Evolutionary conservation across 2,888 invertebrate genomes (phyloP).

Genomic region (Sinohyriopsis cumingii): DNA sequence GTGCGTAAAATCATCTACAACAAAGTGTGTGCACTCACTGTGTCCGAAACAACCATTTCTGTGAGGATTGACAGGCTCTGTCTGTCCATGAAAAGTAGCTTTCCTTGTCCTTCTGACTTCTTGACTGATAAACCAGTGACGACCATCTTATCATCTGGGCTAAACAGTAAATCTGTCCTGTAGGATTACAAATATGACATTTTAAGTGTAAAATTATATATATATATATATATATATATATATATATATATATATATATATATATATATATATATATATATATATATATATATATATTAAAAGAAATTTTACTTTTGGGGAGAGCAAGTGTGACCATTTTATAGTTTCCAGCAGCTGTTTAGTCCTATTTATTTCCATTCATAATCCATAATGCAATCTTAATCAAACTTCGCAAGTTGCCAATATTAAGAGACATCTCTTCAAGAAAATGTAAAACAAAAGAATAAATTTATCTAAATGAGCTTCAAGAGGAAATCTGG

Average conservation of each 20-base stretch:
- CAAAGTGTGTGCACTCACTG: constrained; percentile 69
- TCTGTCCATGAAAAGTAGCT: constrained; percentile 84
- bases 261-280: not conserved
- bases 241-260: not conserved
- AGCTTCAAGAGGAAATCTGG: no score
- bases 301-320: no score
- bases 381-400: no score
- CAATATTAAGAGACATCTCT: no score
- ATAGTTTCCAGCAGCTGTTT: no score
- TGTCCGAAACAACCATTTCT: constrained; percentile 83
- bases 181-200: constrained; percentile 29
- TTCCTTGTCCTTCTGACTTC: constrained; percentile 71
- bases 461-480: no score
- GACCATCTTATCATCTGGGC: constrained; percentile 92
- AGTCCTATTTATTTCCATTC: no score
- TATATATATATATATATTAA: no score
- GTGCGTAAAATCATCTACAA: no score
- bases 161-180: constrained; percentile 82
- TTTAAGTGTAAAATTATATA: not conserved
- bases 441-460: no score
- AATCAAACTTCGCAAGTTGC: no score
- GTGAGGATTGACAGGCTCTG: constrained; percentile 83
- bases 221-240: not conserved
- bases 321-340: no score
- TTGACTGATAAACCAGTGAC: constrained; percentile 89